Percentiles rank a stretch among this genome's conserved stretches.
Conservation (phyloP, 2,888 invertebrate species). For the Rhodophaea formosa region DNA sequence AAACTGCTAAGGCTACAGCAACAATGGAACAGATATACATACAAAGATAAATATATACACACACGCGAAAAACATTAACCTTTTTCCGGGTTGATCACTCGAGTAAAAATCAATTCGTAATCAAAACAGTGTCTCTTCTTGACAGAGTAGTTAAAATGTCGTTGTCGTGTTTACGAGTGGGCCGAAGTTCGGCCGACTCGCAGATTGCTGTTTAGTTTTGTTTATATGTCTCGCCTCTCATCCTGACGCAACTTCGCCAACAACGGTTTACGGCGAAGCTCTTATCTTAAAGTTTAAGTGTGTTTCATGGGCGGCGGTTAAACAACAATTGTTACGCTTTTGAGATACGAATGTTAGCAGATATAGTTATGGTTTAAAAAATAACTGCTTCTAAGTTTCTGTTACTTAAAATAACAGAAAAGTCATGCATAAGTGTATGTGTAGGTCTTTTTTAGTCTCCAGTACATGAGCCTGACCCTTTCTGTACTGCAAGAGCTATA, state of each 20-base stretch:
- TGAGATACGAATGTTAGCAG: neutral
- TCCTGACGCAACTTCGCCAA: neutral
- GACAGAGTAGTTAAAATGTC: neutral
- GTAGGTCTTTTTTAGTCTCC: no score
- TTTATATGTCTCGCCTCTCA: neutral
- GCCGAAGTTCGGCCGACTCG: neutral
- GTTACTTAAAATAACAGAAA: no score
- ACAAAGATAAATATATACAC: no score
- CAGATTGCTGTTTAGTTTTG: neutral
- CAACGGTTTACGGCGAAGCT: neutral
- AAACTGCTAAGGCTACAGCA: no score
- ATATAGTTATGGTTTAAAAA: no score
- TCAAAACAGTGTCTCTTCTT: neutral
- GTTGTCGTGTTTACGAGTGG: neutral
- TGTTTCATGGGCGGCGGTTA: neutral
- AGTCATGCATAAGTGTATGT: no score
- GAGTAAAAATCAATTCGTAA: neutral
- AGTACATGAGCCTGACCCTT: no score
- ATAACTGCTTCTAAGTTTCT: no score
- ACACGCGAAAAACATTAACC: no score
- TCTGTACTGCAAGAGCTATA: no score
- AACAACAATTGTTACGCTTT: neutral
- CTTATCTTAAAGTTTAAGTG: neutral
- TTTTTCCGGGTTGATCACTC: no score
- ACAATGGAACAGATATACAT: no score